These are phyloP conservation scores for Rhabditophanes sp. DNA, from an alignment of 2,888 invertebrate genomes.

Conservation along the genomic window DNA sequence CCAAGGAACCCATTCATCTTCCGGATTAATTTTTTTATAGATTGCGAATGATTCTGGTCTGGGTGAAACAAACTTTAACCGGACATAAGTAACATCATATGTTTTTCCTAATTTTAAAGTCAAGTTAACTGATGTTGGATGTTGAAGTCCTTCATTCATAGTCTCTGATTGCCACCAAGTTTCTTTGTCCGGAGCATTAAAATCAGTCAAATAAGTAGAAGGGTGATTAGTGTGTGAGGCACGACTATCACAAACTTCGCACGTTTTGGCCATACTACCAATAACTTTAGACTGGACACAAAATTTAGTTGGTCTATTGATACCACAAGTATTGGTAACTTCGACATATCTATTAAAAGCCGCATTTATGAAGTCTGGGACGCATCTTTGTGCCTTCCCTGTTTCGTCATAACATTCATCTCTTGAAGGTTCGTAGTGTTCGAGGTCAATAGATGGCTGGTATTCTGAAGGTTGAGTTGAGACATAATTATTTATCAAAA, in stretches of 20 bases:
- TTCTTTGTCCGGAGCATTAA: constrained; percentile 69
- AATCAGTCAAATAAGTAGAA: constrained; percentile 60
- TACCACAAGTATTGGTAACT: constrained; percentile 86
- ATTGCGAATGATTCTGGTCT: constrained; percentile 91
- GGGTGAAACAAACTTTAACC: constrained; percentile 79
- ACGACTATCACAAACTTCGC: constrained; percentile 27
- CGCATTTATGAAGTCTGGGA: constrained; percentile 87
- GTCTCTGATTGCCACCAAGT: constrained; percentile 97
- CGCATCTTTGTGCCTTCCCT: constrained; percentile 51
- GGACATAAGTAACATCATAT: constrained; percentile 86
- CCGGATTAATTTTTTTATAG: constrained; percentile 59
- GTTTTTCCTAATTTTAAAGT: constrained; percentile 64
- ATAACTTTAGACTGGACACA: constrained; percentile 3
- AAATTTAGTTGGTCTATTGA: constrained; percentile 51
- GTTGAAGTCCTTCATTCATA: constrained; percentile 77
- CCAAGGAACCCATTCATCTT: constrained; percentile 54
- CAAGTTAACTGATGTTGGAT: constrained; percentile 75
- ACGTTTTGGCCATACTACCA: constrained; percentile 7
- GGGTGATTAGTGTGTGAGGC: constrained; percentile 21
- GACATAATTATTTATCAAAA: too few species aligned
- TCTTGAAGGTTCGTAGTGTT: too few species aligned
- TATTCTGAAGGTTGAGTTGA: too few species aligned
- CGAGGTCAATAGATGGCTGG: too few species aligned
- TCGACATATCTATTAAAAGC: constrained; percentile 75
- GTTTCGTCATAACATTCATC: constrained; percentile 27